These are phyloP conservation scores for Lutraria lutraria DNA, from an alignment of 2,888 invertebrate species.

Conservation along the genomic window DNA sequence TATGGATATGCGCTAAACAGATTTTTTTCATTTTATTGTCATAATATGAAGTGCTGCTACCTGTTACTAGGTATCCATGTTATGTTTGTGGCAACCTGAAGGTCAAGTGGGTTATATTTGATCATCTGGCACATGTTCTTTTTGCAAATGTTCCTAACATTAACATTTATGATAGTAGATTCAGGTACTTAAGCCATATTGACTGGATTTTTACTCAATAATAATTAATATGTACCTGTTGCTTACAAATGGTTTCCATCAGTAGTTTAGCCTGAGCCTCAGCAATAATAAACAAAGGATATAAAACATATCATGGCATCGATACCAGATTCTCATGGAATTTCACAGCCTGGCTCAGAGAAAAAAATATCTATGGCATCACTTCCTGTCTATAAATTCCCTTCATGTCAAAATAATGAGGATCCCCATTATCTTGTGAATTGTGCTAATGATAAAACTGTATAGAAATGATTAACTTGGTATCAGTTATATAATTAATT, in stretches of 20 bases:
- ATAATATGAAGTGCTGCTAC: conserved; percentile 15
- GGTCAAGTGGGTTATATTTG: conserved; percentile 5
- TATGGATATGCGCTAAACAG: conserved; percentile 16
- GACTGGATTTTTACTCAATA: conserved; percentile 27
- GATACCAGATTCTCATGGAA: conserved; percentile 44
- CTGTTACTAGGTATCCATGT: conserved; percentile 20
- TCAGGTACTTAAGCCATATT: conserved; percentile 6
- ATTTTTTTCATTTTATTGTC: conserved; percentile 12
- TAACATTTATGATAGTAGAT: background rate
- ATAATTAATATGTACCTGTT: conserved; percentile 41
- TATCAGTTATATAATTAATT: background rate
- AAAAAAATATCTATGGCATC: conserved; percentile 14
- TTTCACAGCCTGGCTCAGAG: conserved; percentile 23
- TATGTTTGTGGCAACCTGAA: background rate
- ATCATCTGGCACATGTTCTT: background rate
- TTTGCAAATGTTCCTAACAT: background rate
- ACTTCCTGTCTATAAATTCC: conserved; percentile 30
- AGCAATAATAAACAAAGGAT: conserved; percentile 51
- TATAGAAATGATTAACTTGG: background rate
- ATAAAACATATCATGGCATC: conserved; percentile 45
- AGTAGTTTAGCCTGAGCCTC: conserved; percentile 40
- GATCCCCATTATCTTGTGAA: conserved; percentile 5
- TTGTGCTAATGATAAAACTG: background rate
- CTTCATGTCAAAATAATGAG: conserved; percentile 1
- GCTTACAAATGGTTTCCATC: conserved; percentile 42